These are phyloP conservation scores for Neelides sp. DNA, from an alignment of 1,140 invertebrate genomes.

Conservation along the genomic window DNA sequence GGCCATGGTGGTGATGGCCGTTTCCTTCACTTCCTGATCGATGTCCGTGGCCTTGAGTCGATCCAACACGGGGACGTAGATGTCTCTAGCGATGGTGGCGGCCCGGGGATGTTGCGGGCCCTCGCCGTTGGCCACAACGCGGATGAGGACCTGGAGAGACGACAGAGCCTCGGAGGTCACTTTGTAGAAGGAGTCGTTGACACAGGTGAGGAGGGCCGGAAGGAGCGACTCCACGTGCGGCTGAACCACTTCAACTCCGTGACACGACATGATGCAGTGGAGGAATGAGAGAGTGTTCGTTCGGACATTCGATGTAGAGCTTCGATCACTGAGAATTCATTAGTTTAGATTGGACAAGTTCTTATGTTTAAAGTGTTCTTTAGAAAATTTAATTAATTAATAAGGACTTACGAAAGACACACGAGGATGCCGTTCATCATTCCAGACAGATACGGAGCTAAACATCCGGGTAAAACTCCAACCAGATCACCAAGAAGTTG, in stretches of 20 bases:
- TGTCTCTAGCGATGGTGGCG: constrained; percentile 21
- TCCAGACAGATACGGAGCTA: constrained; percentile 20
- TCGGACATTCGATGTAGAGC: constrained; percentile 94
- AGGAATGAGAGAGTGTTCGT: constrained; percentile 92
- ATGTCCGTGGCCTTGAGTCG: constrained; percentile 88
- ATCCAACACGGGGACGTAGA: constrained; percentile 26
- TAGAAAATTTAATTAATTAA: constrained; percentile 1
- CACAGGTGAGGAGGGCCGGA: constrained; percentile 72
- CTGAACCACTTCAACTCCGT: constrained; percentile 58
- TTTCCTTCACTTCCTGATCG: constrained; percentile 96
- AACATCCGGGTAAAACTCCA: constrained; percentile 56
- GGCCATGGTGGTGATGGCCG: constrained; percentile 90
- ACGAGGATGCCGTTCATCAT: constrained; percentile 29
- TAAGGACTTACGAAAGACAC: constrained; percentile 24
- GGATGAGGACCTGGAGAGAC: constrained; percentile 85
- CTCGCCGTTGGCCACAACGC: constrained; percentile 52
- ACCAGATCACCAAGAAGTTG: constrained; percentile 80
- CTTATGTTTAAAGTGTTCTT: background rate
- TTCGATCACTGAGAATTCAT: constrained; percentile 60
- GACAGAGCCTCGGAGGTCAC: constrained; percentile 88
- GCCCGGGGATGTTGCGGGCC: constrained; percentile 20
- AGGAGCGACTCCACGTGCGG: constrained; percentile 69
- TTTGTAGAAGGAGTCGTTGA: constrained; percentile 94
- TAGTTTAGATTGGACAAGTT: constrained; percentile 8
- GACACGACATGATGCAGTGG: constrained; percentile 69